Evolutionary conservation across 30 jellyfish, hydroid and myxozoan species (phyloP), one percentile per base, ranked within the genome.

Genomic region (Hydra vulgaris): DNA sequence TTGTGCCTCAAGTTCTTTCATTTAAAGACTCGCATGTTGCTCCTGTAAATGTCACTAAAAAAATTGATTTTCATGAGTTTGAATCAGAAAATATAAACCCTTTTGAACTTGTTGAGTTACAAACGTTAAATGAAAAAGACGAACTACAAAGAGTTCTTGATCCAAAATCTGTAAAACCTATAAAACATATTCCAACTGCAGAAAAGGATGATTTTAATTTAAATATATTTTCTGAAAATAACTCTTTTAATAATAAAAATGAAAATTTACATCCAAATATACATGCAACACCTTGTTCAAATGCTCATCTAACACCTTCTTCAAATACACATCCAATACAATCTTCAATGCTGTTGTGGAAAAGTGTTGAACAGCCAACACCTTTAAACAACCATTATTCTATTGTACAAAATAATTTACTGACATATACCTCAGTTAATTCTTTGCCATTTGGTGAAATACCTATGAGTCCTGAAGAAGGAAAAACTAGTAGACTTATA

Each of bases 91-190:
- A 70, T 53, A 93, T 78, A 17, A 91, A 95, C 7, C 97, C 97
- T 15, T 91, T 91, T 91, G 97, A 91, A 78, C 88, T 86, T 22
- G 97, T 91, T 78, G 97, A 91, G 71, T 25, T 86, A 56, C 96
- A 91, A 54, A 86, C 97, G 8, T 74, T 91, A 15, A 88, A 91
- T 82, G 97, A 91, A 61, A 67, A 82, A 15, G 92, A 83, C 76
- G 97, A 91, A 68, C 80, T 91, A 8, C 83, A 82, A 70, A 86
- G 95, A 74, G 97, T 91, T 15, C 75, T 91, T 52, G 95, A 91
- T 53, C 97, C 97, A 22, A 90, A 84, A 18, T 23, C 76, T 55
- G 74, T 55, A 55, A 80, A 81, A 22, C 61, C 53, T 7, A 24
- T 61, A 1, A 70, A 15, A 1, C 53, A 22, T 19, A 67, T 55